These are phyloP conservation scores for Prietella phreatophila DNA, from an alignment of 2,113 vertebrate species.

Conservation along the genomic window DNA sequence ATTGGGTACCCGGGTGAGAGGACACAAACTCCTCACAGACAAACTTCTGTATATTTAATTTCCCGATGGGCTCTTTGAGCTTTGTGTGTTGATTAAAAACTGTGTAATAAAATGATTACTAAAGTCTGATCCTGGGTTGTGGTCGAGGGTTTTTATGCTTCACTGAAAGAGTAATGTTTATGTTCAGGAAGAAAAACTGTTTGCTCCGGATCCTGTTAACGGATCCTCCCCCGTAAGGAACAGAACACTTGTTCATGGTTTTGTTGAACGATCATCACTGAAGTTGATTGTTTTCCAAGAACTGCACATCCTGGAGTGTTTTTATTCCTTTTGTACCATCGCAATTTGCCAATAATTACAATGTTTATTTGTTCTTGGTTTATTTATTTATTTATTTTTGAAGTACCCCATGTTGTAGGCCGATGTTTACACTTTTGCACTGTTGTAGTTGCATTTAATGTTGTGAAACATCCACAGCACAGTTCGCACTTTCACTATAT, in stretches of 20 bases:
- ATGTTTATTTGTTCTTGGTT: no score
- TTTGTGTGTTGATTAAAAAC: constrained; percentile 98
- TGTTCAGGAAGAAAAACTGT: not conserved
- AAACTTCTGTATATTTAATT: constrained; percentile 99
- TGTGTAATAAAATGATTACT: constrained; percentile 99
- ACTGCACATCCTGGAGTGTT: not conserved
- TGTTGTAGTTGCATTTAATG: not conserved
- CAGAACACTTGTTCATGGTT: not conserved
- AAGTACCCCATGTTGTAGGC: not conserved
- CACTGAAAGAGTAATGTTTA: not conserved
- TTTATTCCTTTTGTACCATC: not conserved
- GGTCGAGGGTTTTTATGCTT: not conserved
- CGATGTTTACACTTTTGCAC: not conserved
- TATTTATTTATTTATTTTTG: no score
- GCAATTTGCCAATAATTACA: not conserved
- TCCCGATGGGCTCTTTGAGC: constrained; percentile 97
- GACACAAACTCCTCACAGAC: constrained; percentile 91
- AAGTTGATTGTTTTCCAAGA: not conserved
- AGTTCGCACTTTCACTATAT: not conserved
- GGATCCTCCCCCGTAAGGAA: no score
- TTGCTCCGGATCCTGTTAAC: not conserved
- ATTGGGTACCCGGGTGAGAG: constrained; percentile 95
- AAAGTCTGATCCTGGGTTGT: constrained; percentile 72
- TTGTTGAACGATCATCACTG: not conserved
- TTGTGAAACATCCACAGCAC: not conserved